Evolutionary conservation across 2,113 vertebrate genomes (phyloP), one percentile per base, ranked within the genome.

Genomic region (Tenrec ecaudatus): DNA sequence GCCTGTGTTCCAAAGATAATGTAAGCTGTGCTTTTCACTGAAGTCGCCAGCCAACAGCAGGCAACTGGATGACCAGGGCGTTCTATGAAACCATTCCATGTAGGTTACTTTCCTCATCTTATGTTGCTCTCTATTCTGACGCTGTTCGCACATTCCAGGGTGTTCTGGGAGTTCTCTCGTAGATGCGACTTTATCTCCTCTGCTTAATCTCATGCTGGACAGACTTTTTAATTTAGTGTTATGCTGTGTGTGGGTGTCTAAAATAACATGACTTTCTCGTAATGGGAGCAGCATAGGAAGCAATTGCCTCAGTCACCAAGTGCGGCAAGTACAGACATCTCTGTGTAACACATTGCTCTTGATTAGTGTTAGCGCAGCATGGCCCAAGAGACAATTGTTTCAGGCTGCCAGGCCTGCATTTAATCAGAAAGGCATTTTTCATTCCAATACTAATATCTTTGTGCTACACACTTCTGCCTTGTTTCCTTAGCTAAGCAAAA

Each of bases 401-500:
- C 47, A 68, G 58, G 78, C 62, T 82, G 43, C 47, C 69, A 53
- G 57, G 69, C 29, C 36, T 85, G 68, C 60, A 92, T 75, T 79
- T 90, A 86, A 82, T 82, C 3, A 79, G 82, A 25, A 62, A 90
- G 83, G 19, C 73, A 85, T 66, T 89, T 83, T 90, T 88, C 33
- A 73, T 82, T 60, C 40, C 53, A 27, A 7, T 58, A 40, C 20
- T 53, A 84, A 84, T 57, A 47, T 47, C 19, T 89, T 82, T 69
- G 53, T 75, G 58, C 29, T 27, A 47, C 47, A 84, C 23, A 22
- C 4, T 29, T 88, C 75, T 80, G 29, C 23, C 81, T n/a, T 75
- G 15, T 64, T 85, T 90, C 90, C 62, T 82, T 82, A 79, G 68
- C 22, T 86, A 85, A 90, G n/a, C 7, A 43, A 87, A 89, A 22